Percentiles rank a stretch among this genome's conserved stretches.
phyloP scores from a whole-genome alignment of 2,113 vertebrate genomes.

The Arenaria interpres region DNA sequence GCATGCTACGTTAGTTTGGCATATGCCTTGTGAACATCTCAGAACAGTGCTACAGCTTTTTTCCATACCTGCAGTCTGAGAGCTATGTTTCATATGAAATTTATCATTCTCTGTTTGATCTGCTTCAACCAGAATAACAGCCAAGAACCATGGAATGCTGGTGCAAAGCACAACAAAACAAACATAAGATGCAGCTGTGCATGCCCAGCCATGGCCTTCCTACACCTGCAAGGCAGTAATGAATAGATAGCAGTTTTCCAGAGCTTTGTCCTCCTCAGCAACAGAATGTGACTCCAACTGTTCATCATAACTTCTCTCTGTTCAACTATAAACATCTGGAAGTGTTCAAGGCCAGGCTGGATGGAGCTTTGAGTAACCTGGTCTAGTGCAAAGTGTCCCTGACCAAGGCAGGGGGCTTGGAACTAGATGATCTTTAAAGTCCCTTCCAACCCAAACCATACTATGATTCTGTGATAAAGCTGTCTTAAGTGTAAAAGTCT shows the following conservation, averaged over 20 bases:
- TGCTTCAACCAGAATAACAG: neutral
- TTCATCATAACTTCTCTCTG: neutral
- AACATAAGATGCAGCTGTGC: neutral
- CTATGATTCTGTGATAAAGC: neutral
- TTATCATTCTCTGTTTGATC: neutral
- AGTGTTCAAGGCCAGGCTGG: neutral
- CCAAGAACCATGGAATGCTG: neutral
- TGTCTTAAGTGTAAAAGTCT: neutral
- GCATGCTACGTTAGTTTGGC: neutral
- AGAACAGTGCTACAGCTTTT: neutral
- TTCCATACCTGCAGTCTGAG: neutral
- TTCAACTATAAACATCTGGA: neutral
- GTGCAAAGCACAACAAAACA: neutral
- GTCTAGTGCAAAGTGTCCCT: neutral
- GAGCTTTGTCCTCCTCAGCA: neutral
- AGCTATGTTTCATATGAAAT: neutral
- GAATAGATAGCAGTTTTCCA: neutral
- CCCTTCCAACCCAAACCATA: neutral
- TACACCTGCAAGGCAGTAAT: neutral
- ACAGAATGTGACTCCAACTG: neutral
- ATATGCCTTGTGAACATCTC: neutral
- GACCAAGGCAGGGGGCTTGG: neutral
- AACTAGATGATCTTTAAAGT: neutral
- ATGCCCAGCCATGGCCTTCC: neutral
- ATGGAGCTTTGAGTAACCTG: neutral